Evolutionary conservation across 1,140 invertebrate genomes (phyloP).

Genomic region (Saccostrea cuccullata): DNA sequence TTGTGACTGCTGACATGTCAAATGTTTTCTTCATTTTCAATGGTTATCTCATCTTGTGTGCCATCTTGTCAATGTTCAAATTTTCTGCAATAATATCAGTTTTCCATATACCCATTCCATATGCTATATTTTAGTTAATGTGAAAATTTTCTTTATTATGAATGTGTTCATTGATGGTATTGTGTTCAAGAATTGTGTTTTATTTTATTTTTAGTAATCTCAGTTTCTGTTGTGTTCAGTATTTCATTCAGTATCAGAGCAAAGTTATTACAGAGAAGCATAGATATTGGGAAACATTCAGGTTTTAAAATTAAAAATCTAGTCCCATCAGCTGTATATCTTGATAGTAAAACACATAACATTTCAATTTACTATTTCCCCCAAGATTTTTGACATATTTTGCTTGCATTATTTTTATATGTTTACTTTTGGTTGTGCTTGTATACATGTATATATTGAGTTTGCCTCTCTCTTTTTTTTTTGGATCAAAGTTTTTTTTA

Average conservation of each 20-base stretch:
- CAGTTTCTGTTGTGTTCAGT: constrained; percentile 23
- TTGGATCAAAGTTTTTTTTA: not conserved
- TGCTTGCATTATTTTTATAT: constrained; percentile 16
- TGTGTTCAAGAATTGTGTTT: constrained; percentile 21
- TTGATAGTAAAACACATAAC: not conserved
- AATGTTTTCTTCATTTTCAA: not conserved
- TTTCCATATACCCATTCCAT: not conserved
- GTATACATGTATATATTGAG: constrained; percentile 28
- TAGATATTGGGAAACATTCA: constrained; percentile 26
- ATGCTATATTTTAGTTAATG: not conserved
- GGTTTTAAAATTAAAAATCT: not conserved
- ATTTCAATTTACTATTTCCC: not conserved
- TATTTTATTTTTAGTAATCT: constrained; percentile 23
- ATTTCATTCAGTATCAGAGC: not conserved
- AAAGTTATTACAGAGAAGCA: not conserved
- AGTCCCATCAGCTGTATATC: constrained; percentile 21
- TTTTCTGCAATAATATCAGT: not conserved
- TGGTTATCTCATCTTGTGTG: not conserved
- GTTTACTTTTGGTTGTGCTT: constrained; percentile 30
- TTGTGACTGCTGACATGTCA: constrained; percentile 25
- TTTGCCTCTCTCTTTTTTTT: not conserved
- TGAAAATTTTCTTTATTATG: constrained; percentile 5
- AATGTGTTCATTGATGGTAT: constrained; percentile 31
- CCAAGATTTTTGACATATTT: not conserved
- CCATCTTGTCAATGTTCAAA: not conserved